These are phyloP conservation scores for Cettia cetti DNA, from an alignment of 2,113 vertebrate species.

Conservation along the genomic window DNA sequence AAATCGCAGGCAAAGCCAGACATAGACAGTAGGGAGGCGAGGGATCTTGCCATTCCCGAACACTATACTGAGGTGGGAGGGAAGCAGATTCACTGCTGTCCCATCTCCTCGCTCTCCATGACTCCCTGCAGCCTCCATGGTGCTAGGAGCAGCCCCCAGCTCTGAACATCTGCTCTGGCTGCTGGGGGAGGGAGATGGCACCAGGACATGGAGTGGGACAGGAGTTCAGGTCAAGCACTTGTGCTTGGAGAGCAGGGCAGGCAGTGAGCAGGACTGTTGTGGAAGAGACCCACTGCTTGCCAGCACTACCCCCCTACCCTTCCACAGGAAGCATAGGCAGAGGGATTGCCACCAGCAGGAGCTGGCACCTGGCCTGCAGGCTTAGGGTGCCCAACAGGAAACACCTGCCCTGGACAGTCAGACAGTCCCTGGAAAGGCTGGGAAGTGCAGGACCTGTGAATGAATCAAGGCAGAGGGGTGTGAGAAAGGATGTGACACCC, in stretches of 20 bases:
- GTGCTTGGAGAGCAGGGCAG: neutral
- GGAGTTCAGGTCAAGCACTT: neutral
- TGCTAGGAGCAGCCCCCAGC: neutral
- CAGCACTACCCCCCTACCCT: neutral
- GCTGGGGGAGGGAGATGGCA: neutral
- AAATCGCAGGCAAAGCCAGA: neutral
- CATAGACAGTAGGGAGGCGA: neutral
- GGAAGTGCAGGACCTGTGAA: neutral
- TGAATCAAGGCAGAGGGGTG: neutral
- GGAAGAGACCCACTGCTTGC: neutral
- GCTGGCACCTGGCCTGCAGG: neutral
- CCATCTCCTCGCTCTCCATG: neutral
- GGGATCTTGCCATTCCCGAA: neutral
- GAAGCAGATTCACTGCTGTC: neutral
- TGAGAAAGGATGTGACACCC: accelerated
- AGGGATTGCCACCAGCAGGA: neutral
- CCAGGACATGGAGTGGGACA: neutral
- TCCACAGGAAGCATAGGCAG: neutral
- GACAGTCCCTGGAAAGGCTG: neutral
- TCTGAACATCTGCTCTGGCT: neutral
- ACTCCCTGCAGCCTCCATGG: neutral
- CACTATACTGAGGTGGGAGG: neutral
- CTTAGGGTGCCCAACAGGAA: neutral
- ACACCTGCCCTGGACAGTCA: neutral
- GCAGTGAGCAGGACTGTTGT: neutral